Percentiles rank a stretch among this genome's conserved stretches.
phyloP scores from a whole-genome alignment of 1,140 invertebrate species.

The Neodiprion fabricii region DNA sequence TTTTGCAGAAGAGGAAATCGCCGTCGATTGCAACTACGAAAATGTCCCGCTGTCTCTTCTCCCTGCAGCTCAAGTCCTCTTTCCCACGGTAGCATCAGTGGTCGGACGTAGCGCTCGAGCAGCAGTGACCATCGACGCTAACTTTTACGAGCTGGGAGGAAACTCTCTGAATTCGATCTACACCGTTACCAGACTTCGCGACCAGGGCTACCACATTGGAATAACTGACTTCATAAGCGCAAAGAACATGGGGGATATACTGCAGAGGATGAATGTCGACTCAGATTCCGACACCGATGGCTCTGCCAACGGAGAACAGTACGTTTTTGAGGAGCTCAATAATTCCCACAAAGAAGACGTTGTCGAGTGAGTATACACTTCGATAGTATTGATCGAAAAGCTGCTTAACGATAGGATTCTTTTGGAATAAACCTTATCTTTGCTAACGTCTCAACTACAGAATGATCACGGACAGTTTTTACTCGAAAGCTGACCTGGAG shows the following conservation, averaged over 20 bases:
- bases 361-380: slow-evolving; percentile 60
- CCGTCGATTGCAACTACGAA: slow-evolving; percentile 67
- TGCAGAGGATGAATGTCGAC: slow-evolving; percentile 64
- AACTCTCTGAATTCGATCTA: slow-evolving; percentile 87
- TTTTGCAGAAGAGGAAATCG: slow-evolving; percentile 56
- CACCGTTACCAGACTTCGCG: slow-evolving; percentile 78
- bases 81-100: slow-evolving; percentile 74
- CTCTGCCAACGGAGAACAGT: slow-evolving; percentile 49
- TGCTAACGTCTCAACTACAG: slow-evolving; percentile 57
- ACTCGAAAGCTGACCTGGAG: slow-evolving; percentile 83
- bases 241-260: slow-evolving; percentile 70
- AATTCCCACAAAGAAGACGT: slow-evolving; percentile 70
- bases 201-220: slow-evolving; percentile 78
- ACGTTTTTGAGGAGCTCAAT: slow-evolving; percentile 65
- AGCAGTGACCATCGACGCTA: slow-evolving; percentile 66
- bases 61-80: slow-evolving; percentile 70
- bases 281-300: slow-evolving; percentile 37
- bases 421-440: neutral
- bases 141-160: slow-evolving; percentile 85
- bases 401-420: neutral
- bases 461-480: slow-evolving; percentile 83
- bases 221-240: slow-evolving; percentile 83
- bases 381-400: neutral
- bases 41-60: slow-evolving; percentile 67
- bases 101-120: slow-evolving; percentile 68